These are phyloP conservation scores for Scelioninae gen. 1 DNA, from an alignment of 2,888 invertebrate genomes.

Conservation along the genomic window DNA sequence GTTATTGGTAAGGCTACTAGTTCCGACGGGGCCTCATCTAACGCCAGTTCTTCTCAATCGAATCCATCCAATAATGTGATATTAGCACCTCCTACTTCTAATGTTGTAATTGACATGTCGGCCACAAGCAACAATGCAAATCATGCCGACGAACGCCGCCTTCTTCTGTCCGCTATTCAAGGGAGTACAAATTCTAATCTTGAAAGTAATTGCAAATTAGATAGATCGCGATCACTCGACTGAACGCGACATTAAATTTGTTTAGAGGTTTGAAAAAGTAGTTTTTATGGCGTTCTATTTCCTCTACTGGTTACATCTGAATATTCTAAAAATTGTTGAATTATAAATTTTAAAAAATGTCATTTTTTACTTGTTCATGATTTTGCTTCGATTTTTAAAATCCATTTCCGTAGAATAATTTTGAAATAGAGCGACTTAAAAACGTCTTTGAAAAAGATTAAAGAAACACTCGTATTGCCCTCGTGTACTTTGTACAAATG, in stretches of 20 bases:
- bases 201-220: conserved; percentile 83
- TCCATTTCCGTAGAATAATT: too few species aligned
- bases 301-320: too few species aligned
- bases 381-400: too few species aligned
- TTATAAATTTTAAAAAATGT: too few species aligned
- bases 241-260: conserved; percentile 72
- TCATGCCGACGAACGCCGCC: conserved; percentile 72
- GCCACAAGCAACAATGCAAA: conserved; percentile 70
- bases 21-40: too few species aligned
- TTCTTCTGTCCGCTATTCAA: conserved; percentile 72
- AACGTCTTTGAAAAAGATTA: conserved; percentile 15
- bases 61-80: conserved; percentile 84
- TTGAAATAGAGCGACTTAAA: conserved; percentile 6
- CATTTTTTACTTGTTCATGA: too few species aligned
- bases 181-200: conserved; percentile 79
- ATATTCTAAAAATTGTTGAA: too few species aligned
- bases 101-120: conserved; percentile 72
- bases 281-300: conserved; percentile 34
- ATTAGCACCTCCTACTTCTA: conserved; percentile 80
- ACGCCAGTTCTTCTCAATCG: conserved; percentile 75
- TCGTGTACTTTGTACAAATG: conserved; percentile 52
- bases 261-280: conserved; percentile 36
- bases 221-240: conserved; percentile 82
- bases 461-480: conserved; percentile 24
- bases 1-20: too few species aligned